phyloP scores from a whole-genome alignment of 2,797 vertebrate genomes.

The Xerus rutilus region DNA sequence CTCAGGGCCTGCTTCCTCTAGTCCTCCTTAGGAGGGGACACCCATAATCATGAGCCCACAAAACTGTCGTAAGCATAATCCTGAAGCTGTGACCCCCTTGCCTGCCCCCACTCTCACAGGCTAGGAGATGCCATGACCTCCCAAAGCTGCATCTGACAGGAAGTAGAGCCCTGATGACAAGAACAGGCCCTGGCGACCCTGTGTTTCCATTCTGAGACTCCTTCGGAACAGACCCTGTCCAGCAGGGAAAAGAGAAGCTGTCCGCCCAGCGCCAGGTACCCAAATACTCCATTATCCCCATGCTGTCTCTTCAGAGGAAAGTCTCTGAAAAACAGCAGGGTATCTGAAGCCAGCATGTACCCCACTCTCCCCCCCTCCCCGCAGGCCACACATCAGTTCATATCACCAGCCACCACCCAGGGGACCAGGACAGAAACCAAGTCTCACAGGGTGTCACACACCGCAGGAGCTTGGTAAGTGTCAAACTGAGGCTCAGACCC shows the following conservation, averaged over 20 bases:
- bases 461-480: not conserved
- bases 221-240: not conserved
- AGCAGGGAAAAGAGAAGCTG: not conserved
- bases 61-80: not conserved
- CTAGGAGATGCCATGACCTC: not conserved
- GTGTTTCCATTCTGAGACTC: not conserved
- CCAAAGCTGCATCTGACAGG: not conserved
- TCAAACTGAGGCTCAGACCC: not conserved
- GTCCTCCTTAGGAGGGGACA: not conserved
- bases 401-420: not conserved
- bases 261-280: not conserved
- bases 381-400: not conserved
- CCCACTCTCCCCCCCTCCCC: not conserved
- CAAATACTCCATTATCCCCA: not conserved
- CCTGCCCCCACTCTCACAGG: not conserved
- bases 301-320: not conserved
- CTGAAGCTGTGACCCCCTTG: not conserved
- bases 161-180: not conserved
- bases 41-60: rapidly evolving
- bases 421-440: not conserved
- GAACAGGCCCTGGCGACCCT: not conserved
- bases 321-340: not conserved
- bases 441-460: not conserved
- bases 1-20: too few species aligned
- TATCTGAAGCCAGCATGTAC: not conserved